Conservation (phyloP, 2,113 vertebrate genomes). For the Leptodactylus fuscus region DNA sequence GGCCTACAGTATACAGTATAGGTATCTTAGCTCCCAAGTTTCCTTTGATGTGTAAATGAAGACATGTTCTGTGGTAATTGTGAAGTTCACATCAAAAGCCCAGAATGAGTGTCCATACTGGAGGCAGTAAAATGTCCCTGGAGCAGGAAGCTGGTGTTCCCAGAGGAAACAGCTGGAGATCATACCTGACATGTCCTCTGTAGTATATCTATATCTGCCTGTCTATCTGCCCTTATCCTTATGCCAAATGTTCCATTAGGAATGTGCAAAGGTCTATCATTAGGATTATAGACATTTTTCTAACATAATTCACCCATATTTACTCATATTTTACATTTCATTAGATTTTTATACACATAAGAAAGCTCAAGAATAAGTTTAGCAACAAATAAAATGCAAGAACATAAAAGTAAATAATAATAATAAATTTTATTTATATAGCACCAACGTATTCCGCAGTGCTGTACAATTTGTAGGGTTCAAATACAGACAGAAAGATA, state of each 20-base stretch:
- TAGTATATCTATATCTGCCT: background rate
- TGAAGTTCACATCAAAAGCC: constrained; percentile 53
- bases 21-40: constrained; percentile 34
- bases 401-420: too few relatives aligned
- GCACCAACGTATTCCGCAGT: too few relatives aligned
- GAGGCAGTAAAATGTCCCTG: constrained; percentile 36
- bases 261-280: background rate
- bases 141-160: constrained; percentile 29
- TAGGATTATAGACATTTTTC: background rate
- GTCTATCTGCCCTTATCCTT: too few relatives aligned
- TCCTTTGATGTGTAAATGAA: constrained; percentile 53
- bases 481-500: too few relatives aligned
- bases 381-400: too few relatives aligned
- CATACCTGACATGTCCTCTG: constrained; percentile 5
- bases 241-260: background rate
- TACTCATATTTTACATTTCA: background rate
- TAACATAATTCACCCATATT: background rate
- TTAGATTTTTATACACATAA: background rate
- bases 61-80: constrained; percentile 53
- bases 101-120: constrained; percentile 29
- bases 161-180: constrained; percentile 40
- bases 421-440: too few relatives aligned
- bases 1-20: constrained; percentile 27
- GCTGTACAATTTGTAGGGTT: too few relatives aligned
- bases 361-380: background rate